These are phyloP conservation scores for Arizona elegans DNA, from an alignment of 2,113 vertebrate genomes.

Conservation along the genomic window DNA sequence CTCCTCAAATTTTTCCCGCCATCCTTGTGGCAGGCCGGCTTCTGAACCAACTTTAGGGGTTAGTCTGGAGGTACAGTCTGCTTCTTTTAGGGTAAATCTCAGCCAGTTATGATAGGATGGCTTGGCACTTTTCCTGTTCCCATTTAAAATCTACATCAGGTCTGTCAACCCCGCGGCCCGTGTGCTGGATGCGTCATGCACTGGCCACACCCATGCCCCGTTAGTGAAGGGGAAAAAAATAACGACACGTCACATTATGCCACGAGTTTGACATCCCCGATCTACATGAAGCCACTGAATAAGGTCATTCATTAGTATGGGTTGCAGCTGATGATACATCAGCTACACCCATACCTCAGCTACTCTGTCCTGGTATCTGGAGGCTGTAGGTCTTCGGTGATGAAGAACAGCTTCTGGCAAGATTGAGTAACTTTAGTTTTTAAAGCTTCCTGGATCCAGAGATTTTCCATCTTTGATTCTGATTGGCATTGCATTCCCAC, in stretches of 20 bases:
- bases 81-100: not conserved
- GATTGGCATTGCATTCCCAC: not conserved
- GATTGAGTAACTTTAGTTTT: not conserved
- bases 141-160: not conserved
- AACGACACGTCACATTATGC: too few relatives aligned
- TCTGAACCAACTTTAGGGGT: not conserved
- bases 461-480: not conserved
- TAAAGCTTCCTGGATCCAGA: not conserved
- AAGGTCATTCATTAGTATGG: not conserved
- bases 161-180: accelerated
- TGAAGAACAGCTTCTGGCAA: not conserved
- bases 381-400: not conserved
- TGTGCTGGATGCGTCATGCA: too few relatives aligned
- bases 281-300: not conserved
- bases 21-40: not conserved
- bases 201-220: too few relatives aligned
- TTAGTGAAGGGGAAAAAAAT: too few relatives aligned
- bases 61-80: not conserved
- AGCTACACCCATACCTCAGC: not conserved
- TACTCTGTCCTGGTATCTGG: not conserved
- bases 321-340: not conserved
- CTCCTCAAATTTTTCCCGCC: not conserved
- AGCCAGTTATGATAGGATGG: not conserved
- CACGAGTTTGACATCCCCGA: not conserved
- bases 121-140: not conserved